Evolutionary conservation across 1,140 invertebrate species (phyloP).

Genomic region (Drosophila subobscura): DNA sequence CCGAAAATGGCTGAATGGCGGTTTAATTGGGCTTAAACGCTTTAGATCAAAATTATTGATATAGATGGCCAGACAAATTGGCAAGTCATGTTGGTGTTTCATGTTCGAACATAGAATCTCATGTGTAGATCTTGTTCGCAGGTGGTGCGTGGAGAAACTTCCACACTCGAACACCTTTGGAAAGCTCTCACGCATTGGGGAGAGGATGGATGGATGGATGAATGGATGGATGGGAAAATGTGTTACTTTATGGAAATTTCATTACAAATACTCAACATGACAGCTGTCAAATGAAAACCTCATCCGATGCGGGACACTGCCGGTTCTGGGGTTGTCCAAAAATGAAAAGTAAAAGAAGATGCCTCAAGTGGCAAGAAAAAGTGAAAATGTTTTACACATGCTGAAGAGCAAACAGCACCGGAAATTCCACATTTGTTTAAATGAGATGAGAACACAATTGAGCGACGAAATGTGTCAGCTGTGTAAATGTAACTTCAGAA

Average conservation of each 20-base stretch:
- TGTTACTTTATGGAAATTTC: conserved; percentile 65
- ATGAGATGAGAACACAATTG: conserved; percentile 64
- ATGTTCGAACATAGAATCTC: conserved; percentile 30
- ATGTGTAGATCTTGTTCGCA: not conserved
- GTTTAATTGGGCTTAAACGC: conserved; percentile 71
- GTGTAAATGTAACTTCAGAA: conserved; percentile 32
- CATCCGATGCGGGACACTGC: conserved; percentile 35
- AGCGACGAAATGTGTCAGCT: conserved; percentile 47
- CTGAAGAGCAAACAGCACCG: conserved; percentile 48
- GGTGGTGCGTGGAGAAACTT: conserved; percentile 3
- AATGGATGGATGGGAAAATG: conserved; percentile 27
- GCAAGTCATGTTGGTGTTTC: conserved; percentile 50
- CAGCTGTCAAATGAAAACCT: conserved; percentile 67
- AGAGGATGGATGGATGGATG: conserved; percentile 15
- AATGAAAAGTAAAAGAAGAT: conserved; percentile 18
- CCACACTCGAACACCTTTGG: conserved; percentile 17
- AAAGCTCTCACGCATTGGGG: conserved; percentile 57
- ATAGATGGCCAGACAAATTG: conserved; percentile 37
- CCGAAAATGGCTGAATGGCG: conserved; percentile 54
- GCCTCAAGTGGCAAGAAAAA: conserved; percentile 58
- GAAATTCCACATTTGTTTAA: conserved; percentile 64
- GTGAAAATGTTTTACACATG: conserved; percentile 66
- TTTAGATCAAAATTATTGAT: conserved; percentile 52
- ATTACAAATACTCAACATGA: conserved; percentile 57
- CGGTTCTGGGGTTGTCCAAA: conserved; percentile 37